These are phyloP conservation scores for Thunnus albacares DNA, from an alignment of 2,797 vertebrate species.

Conservation along the genomic window DNA sequence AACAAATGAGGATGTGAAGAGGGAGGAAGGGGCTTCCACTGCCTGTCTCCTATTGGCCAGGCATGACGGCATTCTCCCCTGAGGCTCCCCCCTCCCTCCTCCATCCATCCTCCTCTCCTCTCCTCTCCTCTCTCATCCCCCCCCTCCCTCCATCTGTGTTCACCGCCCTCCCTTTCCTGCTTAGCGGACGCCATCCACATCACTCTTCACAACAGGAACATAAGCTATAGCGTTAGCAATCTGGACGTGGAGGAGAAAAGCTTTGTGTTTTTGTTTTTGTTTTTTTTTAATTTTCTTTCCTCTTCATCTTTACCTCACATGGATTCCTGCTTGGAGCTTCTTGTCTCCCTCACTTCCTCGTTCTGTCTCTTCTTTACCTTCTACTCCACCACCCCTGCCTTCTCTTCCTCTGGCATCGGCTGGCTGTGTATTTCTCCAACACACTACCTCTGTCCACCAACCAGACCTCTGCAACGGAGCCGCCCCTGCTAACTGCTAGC, in stretches of 20 bases:
- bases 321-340: conserved; percentile 50
- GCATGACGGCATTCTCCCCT: conserved; percentile 92
- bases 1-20: conserved; percentile 70
- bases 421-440: conserved; percentile 76
- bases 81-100: conserved; percentile 82
- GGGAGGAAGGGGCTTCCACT: conserved; percentile 82
- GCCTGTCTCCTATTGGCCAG: conserved; percentile 90
- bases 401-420: conserved; percentile 46
- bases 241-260: conserved; percentile 75
- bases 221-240: conserved; percentile 74
- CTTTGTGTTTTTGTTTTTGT: conserved; percentile 59
- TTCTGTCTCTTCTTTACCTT: conserved; percentile 65
- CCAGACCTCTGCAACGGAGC: conserved; percentile 75
- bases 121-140: conserved; percentile 64
- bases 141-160: conserved; percentile 81
- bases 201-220: conserved; percentile 76
- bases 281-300: neutral
- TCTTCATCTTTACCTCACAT: conserved; percentile 35
- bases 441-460: conserved; percentile 72
- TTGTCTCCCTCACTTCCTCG: conserved; percentile 60
- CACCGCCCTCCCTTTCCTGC: conserved; percentile 78
- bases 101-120: conserved; percentile 65
- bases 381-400: conserved; percentile 61
- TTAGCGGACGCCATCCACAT: conserved; percentile 86
- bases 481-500: conserved; percentile 64